Percentiles rank a stretch among this genome's conserved stretches.
Evolutionary conservation across 2,888 invertebrate genomes (phyloP).

Genomic region (Stegana nigrithorax): DNA sequence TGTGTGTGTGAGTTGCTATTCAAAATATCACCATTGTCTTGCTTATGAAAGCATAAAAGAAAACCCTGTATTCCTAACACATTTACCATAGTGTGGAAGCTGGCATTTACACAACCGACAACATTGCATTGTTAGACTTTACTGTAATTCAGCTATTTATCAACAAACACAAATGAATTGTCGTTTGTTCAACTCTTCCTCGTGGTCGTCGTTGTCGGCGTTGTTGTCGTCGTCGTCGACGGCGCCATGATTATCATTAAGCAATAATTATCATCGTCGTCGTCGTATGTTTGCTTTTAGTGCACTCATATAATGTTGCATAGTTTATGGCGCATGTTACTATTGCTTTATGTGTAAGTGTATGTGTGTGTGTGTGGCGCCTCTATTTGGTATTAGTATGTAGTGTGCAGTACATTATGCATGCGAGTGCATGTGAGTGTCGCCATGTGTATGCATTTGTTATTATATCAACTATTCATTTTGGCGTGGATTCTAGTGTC

Average conservation of each 20-base stretch:
- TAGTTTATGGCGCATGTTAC: slow-evolving; percentile 23
- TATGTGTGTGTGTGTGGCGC: slow-evolving; percentile 11
- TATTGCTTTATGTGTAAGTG: slow-evolving; percentile 6
- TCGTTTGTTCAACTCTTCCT: slow-evolving; percentile 30
- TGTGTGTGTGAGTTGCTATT: background rate
- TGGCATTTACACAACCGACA: slow-evolving; percentile 21
- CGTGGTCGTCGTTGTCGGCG: background rate
- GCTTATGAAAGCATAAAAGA: background rate
- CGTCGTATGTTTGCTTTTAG: background rate
- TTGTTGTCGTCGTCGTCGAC: background rate
- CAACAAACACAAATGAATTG: slow-evolving; percentile 57
- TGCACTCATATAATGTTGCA: slow-evolving; percentile 18
- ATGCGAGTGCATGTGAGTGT: too few species aligned
- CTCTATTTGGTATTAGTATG: slow-evolving; percentile 31
- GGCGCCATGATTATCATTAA: too few species aligned
- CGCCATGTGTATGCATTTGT: slow-evolving; percentile 41
- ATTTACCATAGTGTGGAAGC: background rate
- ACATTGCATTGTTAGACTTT: slow-evolving; percentile 48
- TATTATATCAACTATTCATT: slow-evolving; percentile 40
- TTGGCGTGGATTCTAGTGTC: slow-evolving; percentile 52
- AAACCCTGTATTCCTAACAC: slow-evolving; percentile 15
- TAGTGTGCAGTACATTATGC: too few species aligned
- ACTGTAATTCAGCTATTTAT: slow-evolving; percentile 55
- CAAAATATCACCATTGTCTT: slow-evolving; percentile 6
- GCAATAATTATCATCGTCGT: background rate